These are phyloP conservation scores for Anastrepha ludens DNA, from an alignment of 1,140 invertebrate species.

Conservation along the genomic window DNA sequence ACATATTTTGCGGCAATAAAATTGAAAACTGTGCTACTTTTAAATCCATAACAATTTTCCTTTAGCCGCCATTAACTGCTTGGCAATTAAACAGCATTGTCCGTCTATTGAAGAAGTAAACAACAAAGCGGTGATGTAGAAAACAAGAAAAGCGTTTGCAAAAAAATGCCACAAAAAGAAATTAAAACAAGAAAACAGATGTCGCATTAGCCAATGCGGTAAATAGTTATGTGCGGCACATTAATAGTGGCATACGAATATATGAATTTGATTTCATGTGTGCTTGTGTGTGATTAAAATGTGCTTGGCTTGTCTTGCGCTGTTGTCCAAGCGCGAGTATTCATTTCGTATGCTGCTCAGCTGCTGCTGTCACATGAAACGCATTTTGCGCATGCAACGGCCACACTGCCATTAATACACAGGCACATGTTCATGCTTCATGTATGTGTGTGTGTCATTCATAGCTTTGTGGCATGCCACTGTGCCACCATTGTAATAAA, in stretches of 20 bases:
- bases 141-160: slow-evolving; percentile 6
- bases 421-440: neutral
- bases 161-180: neutral
- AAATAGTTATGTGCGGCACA: neutral
- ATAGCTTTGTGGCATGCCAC: slow-evolving; percentile 33
- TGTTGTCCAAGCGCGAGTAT: neutral
- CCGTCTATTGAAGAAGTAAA: slow-evolving; percentile 14
- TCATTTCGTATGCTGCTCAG: slow-evolving; percentile 23
- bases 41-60: neutral
- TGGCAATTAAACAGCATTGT: neutral
- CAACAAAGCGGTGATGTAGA: neutral
- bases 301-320: neutral
- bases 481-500: slow-evolving; percentile 9
- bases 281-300: neutral
- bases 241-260: neutral
- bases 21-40: neutral
- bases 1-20: slow-evolving; percentile 14
- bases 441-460: neutral
- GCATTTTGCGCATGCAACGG: slow-evolving; percentile 13
- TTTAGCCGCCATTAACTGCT: neutral
- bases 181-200: neutral
- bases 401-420: neutral
- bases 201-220: neutral
- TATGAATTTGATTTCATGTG: neutral
- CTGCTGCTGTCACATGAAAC: slow-evolving; percentile 40